Base-by-base conservation (phyloP, 2,113 vertebrate species). In the Eulemur rufifrons region DNA sequence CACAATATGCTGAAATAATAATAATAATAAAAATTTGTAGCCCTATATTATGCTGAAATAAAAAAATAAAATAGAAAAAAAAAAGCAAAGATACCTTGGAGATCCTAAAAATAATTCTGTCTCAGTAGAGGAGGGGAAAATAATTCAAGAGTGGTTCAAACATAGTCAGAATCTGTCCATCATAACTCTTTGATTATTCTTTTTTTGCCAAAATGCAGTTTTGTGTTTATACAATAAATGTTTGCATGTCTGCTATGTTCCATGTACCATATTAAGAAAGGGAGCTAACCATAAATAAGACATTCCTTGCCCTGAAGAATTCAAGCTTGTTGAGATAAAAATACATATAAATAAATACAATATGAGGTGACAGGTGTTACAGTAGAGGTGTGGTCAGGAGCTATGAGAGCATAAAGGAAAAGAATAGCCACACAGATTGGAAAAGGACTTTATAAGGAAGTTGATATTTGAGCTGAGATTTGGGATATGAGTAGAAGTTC, bases 61-160 rank as follows among this genome's bases (percentile, higher is more conserved):
- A 39, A 39, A 39, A 39, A 39, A 39, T 39, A 39, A 39, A 39
- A 39, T 39, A 39, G 39, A 39, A 39, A 39, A 39, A 39, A 39
- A 39, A 39, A 39, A 39, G 39, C 69, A 91, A 95, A 96, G 47
- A 91, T 20, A 74, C 37, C 92, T 88, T 97, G 42, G 81, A 92
- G 37, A 69, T 96, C 91, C 93, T 95, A 78, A 86, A 91, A 86
- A 74, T 97, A 94, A 95, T 66, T 95, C 93, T 68, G 64, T 96
- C 86, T 92, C 94, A 87, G 91, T 87, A 97, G 93, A 94, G 66
- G 45, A 94, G 92, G 85, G 83, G 86, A 96, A 85, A 47, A 95
- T 89, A 56, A 95, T 85, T 97, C 86, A 80, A 95, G 5, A 45
- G 29, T 88, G 23, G 52, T 61, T 71, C 15, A 74, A 96, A 94